phyloP scores from a whole-genome alignment of 2,888 invertebrate species.

The Agapostemon virescens region DNA sequence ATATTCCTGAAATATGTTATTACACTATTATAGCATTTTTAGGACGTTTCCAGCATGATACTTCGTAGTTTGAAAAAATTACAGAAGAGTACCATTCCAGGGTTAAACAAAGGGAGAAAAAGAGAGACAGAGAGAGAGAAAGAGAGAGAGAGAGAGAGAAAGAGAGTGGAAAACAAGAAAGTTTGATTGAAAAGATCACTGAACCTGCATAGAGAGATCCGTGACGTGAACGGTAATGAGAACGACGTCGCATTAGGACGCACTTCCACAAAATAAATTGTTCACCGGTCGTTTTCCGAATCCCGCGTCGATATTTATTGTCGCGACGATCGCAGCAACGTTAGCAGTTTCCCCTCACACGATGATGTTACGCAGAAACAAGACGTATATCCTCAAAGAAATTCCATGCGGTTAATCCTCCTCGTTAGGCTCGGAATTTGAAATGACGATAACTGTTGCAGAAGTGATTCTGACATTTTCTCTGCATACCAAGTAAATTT shows the following conservation, averaged over 20 bases:
- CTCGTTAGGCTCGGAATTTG: conserved; percentile 62
- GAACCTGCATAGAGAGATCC: conserved; percentile 33
- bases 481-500: conserved; percentile 35
- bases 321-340: conserved; percentile 64
- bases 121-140: background rate
- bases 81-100: background rate
- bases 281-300: conserved; percentile 60
- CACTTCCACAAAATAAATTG: conserved; percentile 56
- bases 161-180: background rate
- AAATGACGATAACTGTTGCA: conserved; percentile 42
- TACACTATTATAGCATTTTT: background rate
- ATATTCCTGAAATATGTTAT: background rate
- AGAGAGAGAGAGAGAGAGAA: background rate
- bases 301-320: conserved; percentile 65
- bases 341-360: conserved; percentile 61
- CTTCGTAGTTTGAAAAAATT: background rate
- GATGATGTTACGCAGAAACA: conserved; percentile 65
- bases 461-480: conserved; percentile 32
- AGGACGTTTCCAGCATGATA: background rate
- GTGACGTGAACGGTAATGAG: conserved; percentile 32
- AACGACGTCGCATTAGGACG: conserved; percentile 28
- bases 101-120: background rate
- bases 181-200: conserved; percentile 7
- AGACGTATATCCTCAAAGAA: conserved; percentile 67
- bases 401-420: conserved; percentile 76